Conservation (phyloP, 2,888 invertebrate species). For the Hyppa rectilinea region DNA sequence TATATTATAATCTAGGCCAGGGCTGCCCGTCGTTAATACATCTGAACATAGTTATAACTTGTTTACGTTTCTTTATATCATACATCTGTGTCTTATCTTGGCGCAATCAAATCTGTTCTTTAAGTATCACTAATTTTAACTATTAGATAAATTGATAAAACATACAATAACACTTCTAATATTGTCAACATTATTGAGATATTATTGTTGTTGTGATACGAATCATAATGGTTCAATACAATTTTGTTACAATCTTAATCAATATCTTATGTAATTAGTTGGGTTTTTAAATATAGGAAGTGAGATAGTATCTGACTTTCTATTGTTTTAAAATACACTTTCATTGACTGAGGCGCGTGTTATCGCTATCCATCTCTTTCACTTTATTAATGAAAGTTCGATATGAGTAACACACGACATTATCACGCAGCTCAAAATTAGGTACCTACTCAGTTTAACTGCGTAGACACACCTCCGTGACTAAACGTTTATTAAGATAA, state of each 20-base stretch:
- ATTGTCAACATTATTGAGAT: conserved; percentile 22
- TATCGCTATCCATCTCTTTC: conserved; percentile 1
- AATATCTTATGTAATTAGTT: conserved; percentile 42
- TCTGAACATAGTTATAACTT: conserved; percentile 63
- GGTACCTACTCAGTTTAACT: neutral
- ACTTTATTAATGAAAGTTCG: conserved; percentile 42
- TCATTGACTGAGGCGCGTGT: conserved; percentile 35
- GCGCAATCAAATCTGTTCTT: conserved; percentile 31
- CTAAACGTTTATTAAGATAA: conserved; percentile 20
- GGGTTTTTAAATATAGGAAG: conserved; percentile 32
- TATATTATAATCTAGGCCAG: conserved; percentile 71
- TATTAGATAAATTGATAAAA: conserved; percentile 41
- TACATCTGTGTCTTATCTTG: conserved; percentile 63
- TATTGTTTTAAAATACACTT: conserved; percentile 19
- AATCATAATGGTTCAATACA: conserved; percentile 30
- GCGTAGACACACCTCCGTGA: conserved; percentile 28
- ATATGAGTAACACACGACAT: neutral
- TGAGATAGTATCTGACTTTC: conserved; percentile 8
- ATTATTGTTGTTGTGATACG: conserved; percentile 21
- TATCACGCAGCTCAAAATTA: conserved; percentile 11
- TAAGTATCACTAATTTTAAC: conserved; percentile 44
- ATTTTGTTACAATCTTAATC: conserved; percentile 27
- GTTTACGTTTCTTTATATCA: conserved; percentile 57
- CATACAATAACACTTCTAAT: conserved; percentile 24
- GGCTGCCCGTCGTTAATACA: conserved; percentile 61